These are phyloP conservation scores for Falco cherrug DNA, from an alignment of 2,797 vertebrate species.

Conservation along the genomic window DNA sequence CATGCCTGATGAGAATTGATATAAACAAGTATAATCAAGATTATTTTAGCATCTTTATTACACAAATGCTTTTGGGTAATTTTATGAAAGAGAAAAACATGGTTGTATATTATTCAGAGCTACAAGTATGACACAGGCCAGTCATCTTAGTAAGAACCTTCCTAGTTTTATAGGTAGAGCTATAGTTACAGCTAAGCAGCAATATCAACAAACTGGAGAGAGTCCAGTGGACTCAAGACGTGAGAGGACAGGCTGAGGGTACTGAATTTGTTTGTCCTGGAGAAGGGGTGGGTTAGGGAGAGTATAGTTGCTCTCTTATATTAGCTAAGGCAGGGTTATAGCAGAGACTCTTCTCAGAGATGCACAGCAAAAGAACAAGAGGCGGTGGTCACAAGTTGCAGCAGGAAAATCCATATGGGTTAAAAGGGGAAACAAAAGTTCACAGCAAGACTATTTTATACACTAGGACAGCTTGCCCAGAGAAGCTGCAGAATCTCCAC, in stretches of 20 bases:
- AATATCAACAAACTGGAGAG: neutral
- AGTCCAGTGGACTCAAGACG: neutral
- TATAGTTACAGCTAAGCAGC: neutral
- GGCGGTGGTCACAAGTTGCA: neutral
- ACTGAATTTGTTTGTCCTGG: neutral
- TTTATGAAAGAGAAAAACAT: neutral
- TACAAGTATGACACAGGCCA: neutral
- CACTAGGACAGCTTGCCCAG: neutral
- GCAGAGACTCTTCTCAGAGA: neutral
- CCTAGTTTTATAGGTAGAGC: neutral
- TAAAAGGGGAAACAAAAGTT: neutral
- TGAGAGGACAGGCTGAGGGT: neutral
- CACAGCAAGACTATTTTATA: neutral
- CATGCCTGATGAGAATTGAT: conserved; percentile 42
- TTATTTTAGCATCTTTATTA: conserved; percentile 37
- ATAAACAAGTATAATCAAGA: conserved; percentile 51
- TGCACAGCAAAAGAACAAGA: neutral
- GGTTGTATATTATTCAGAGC: neutral
- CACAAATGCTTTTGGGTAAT: neutral
- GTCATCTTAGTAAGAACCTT: neutral
- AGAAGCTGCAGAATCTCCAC: neutral
- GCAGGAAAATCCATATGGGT: neutral
- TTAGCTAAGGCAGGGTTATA: neutral
- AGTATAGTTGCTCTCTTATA: neutral
- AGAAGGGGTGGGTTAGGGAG: neutral